Percentiles rank a stretch among this genome's conserved stretches.
Evolutionary conservation across 2,888 invertebrate species (phyloP).

Genomic region (Ichneumoninae sp.): DNA sequence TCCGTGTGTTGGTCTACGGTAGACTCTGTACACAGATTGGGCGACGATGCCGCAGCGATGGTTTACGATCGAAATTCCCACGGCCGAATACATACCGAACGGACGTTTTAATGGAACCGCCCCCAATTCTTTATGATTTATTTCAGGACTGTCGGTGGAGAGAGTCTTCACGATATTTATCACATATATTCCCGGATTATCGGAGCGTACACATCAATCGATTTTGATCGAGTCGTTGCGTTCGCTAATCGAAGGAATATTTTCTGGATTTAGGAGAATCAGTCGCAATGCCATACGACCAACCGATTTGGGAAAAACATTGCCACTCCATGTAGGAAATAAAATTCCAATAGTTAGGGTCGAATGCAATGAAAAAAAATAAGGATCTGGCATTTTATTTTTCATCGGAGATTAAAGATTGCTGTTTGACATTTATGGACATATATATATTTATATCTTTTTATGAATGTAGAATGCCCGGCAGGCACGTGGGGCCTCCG

Average conservation of each 20-base stretch:
- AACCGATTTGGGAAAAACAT: neutral
- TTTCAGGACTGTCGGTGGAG: neutral
- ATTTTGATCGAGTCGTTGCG: neutral
- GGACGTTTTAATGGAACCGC: slow-evolving; percentile 8
- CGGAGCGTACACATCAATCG: neutral
- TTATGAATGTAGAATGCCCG: slow-evolving; percentile 87
- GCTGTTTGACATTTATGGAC: slow-evolving; percentile 4
- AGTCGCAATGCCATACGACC: neutral
- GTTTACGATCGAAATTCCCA: slow-evolving; percentile 45
- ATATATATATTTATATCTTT: neutral
- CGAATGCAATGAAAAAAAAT: neutral
- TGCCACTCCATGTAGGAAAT: neutral
- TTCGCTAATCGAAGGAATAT: neutral
- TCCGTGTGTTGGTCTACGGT: slow-evolving; percentile 1
- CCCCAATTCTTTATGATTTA: slow-evolving; percentile 35
- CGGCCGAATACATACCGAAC: slow-evolving; percentile 15
- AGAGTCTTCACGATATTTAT: neutral
- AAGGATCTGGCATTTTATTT: neutral
- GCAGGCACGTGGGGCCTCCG: slow-evolving; percentile 90
- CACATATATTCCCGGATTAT: neutral
- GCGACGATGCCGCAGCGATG: slow-evolving; percentile 5
- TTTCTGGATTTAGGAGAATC: neutral
- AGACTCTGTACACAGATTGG: neutral
- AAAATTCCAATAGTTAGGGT: neutral
- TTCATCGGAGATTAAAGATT: neutral